phyloP scores from a whole-genome alignment of 1,140 invertebrate species.

The Sitophilus oryzae region DNA sequence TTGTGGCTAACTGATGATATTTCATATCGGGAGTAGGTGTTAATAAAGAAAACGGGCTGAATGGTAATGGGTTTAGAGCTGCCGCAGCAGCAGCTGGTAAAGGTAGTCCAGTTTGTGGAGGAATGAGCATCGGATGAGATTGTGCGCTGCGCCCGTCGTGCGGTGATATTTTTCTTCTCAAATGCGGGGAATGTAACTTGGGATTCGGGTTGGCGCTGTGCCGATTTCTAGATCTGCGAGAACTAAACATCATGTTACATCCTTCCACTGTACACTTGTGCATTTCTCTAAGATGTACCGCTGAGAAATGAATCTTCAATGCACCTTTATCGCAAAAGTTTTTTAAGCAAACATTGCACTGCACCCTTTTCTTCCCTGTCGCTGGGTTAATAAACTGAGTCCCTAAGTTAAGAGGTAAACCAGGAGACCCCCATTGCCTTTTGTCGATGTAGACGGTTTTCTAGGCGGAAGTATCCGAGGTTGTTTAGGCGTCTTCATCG shows the following conservation, averaged over 20 bases:
- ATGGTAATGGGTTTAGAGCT: slow-evolving; percentile 60
- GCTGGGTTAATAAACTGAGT: slow-evolving; percentile 87
- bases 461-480: slow-evolving; percentile 46
- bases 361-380: slow-evolving; percentile 92
- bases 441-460: slow-evolving; percentile 81
- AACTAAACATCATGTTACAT: slow-evolving; percentile 99
- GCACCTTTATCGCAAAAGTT: slow-evolving; percentile 99
- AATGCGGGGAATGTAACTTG: slow-evolving; percentile 92
- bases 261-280: slow-evolving; percentile 98
- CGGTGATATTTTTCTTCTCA: slow-evolving; percentile 85
- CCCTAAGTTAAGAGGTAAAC: slow-evolving; percentile 77
- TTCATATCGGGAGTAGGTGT: slow-evolving; percentile 68
- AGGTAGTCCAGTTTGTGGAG: slow-evolving; percentile 60
- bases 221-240: slow-evolving; percentile 87
- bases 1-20: slow-evolving; percentile 52
- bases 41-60: slow-evolving; percentile 68
- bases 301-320: slow-evolving; percentile 98
- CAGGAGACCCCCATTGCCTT: slow-evolving; percentile 78
- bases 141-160: slow-evolving; percentile 86
- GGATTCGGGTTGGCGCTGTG: slow-evolving; percentile 98
- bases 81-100: slow-evolving; percentile 53
- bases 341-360: slow-evolving; percentile 97
- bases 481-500: slow-evolving; percentile 42
- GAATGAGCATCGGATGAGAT: slow-evolving; percentile 71
- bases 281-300: slow-evolving; percentile 98